Evolutionary conservation across 2,113 vertebrate genomes (phyloP).

Genomic region (Hyperopisus bebe): DNA sequence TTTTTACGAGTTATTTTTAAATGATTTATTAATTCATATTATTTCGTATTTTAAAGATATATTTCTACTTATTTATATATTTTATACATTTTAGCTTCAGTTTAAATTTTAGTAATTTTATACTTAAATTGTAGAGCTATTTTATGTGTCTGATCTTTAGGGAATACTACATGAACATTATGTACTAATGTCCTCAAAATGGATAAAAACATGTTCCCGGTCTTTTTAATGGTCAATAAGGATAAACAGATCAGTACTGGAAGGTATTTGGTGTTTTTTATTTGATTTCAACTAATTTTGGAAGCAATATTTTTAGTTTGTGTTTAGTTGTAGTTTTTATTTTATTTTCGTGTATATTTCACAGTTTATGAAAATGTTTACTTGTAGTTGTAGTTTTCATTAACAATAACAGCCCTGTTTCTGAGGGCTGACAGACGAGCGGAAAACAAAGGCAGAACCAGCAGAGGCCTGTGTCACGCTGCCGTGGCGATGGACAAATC

Average conservation of each 20-base stretch:
- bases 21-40: neutral
- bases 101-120: neutral
- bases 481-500: neutral
- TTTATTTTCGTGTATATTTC: neutral
- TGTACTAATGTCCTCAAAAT: neutral
- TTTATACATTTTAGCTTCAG: neutral
- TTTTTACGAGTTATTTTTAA: too few species aligned
- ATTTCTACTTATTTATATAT: neutral
- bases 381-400: neutral
- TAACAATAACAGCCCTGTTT: neutral
- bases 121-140: neutral
- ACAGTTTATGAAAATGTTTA: neutral
- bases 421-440: neutral
- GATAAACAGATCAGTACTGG: neutral
- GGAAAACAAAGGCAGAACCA: neutral
- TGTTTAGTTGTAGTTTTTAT: neutral
- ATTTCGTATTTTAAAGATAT: neutral
- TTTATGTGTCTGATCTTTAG: neutral
- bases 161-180: neutral
- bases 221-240: neutral
- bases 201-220: neutral
- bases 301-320: too few species aligned
- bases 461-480: neutral
- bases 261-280: neutral
- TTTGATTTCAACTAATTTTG: too few species aligned